Evolutionary conservation across 92 coral and sea anemone genomes (phyloP), one percentile per base, ranked within the genome.

Genomic region (Paragorgia papillata): DNA sequence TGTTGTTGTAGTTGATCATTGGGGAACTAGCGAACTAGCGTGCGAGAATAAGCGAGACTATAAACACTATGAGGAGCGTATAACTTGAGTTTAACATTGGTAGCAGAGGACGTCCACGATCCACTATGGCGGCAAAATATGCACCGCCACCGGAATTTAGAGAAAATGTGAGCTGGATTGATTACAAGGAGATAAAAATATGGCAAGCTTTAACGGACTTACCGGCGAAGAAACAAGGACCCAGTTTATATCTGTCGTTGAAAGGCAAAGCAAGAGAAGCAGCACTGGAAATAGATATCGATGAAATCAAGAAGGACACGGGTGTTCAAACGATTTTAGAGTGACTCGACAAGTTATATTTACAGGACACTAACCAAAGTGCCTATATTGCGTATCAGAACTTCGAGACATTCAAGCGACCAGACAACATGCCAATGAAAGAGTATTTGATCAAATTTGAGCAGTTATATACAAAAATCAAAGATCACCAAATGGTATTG

Each of bases 321-420:
- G 69, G 57, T 17, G 69, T 75, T 34, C 69, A 34, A 58, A 57
- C 32, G 25, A 75, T 75, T 25, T 59, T 75, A 35, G 80, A 75
- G 55, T 57, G 80, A 34, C 40, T 75, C 33, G 80, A 75, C 57
- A 75, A 59, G 58, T 39, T 59, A 14, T 75, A 75, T 75, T 59
- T 75, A 26, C 69, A 75, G 40, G 57, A 75, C 41, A 75, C 31
- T 43, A 75, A 75, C 40, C 80, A 75, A 58, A 34, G 56, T 57
- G 69, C 70, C n/a, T 75, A 75, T 0, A 17, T 75, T 32, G 80
- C 80, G 24, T 75, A 75, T 58, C 80, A 58, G 66, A 41, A 57
- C 15, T 75, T 59, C 30, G 54, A 75, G 40, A 25, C 69, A 28
- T 75, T 75, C 37, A 75, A 75, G 69, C 54, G 70, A 58, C 80